A percentile compares a stretch with the other conserved stretches of the same genome.
Evolutionary conservation across 2,888 invertebrate species (phyloP).

Genomic region (Suillia variegata): DNA sequence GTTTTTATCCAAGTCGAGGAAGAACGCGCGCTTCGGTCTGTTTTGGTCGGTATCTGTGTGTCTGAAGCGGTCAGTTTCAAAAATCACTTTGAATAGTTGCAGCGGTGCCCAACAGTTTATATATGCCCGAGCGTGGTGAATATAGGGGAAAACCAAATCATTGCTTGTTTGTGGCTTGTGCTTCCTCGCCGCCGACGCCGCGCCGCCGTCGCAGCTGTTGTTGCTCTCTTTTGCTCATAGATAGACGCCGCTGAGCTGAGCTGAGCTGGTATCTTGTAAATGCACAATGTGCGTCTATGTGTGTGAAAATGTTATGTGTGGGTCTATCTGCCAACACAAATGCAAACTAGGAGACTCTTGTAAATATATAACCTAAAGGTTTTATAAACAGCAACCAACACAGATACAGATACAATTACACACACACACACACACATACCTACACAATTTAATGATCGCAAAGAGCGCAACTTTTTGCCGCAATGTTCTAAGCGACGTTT

Average conservation of each 20-base stretch:
- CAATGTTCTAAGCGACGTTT: background rate
- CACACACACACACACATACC: background rate
- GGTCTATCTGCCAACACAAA: background rate
- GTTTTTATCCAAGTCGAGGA: background rate
- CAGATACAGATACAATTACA: background rate
- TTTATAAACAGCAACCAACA: no score
- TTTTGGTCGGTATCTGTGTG: no score
- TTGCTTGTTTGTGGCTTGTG: background rate
- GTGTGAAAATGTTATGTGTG: background rate
- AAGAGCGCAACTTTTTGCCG: background rate
- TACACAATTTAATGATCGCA: background rate
- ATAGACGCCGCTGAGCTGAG: no score
- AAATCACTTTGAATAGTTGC: constrained; percentile 58
- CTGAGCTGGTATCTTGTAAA: background rate
- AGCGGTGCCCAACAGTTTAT: constrained; percentile 50
- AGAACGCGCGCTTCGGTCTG: background rate
- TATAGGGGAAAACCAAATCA: constrained; percentile 1
- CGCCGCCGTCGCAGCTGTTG: background rate
- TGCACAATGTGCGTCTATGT: background rate
- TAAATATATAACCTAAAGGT: no score
- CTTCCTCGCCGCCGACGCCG: background rate
- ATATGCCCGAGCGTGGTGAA: constrained; percentile 44
- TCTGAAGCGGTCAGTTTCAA: constrained; percentile 44
- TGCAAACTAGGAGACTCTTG: background rate
- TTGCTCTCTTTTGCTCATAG: no score